Evolutionary conservation across 2,113 vertebrate genomes (phyloP).

Genomic region (Tinamus guttatus): DNA sequence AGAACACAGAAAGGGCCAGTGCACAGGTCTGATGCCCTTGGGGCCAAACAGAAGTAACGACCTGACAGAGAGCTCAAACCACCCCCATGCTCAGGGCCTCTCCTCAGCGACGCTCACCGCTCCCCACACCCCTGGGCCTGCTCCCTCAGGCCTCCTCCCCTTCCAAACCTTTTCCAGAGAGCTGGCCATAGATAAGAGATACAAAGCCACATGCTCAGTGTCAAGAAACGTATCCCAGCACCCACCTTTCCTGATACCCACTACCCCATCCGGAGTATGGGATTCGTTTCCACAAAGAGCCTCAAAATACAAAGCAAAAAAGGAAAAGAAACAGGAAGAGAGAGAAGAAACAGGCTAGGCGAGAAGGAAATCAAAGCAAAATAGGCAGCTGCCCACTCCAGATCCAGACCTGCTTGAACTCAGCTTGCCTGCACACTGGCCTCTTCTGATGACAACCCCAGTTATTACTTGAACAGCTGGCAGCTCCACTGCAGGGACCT

Average conservation of each 20-base stretch:
- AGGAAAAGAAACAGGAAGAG: neutral
- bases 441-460: slow-evolving; percentile 10
- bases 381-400: neutral
- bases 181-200: neutral
- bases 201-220: neutral
- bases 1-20: neutral
- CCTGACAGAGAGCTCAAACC: neutral
- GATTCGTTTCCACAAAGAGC: neutral
- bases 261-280: neutral
- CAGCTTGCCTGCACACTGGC: neutral
- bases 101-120: neutral
- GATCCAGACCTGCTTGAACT: slow-evolving; percentile 1
- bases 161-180: neutral
- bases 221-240: fast-evolving
- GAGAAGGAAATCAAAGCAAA: neutral
- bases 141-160: neutral
- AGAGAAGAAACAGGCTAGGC: neutral
- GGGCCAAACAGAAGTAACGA: neutral
- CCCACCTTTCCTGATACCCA: fast-evolving
- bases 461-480: neutral
- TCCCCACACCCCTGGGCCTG: too few species aligned
- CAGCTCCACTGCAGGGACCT: neutral
- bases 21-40: neutral
- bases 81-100: too few species aligned
- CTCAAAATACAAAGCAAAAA: neutral